Evolutionary conservation across 2,888 invertebrate genomes (phyloP).

Genomic region (Ceriagrion tenellum): DNA sequence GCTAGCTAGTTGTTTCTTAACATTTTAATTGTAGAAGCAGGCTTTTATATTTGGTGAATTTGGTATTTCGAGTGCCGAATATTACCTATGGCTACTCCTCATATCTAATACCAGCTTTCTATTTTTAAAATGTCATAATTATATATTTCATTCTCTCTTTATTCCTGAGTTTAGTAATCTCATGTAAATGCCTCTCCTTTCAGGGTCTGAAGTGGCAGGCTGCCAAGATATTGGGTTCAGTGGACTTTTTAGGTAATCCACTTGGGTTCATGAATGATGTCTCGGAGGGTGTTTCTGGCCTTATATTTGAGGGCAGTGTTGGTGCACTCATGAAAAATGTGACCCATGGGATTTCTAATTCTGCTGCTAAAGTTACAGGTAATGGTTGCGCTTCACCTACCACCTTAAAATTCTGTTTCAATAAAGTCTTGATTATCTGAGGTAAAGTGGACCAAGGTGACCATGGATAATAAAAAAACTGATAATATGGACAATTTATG

Average conservation of each 20-base stretch:
- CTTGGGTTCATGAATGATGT: slow-evolving; percentile 97
- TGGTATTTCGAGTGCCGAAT: slow-evolving; percentile 8
- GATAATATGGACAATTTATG: too few species aligned
- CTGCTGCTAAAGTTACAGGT: slow-evolving; percentile 95
- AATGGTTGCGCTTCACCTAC: slow-evolving; percentile 35
- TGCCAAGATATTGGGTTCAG: slow-evolving; percentile 95
- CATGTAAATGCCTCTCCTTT: slow-evolving; percentile 64
- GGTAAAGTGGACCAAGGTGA: too few species aligned
- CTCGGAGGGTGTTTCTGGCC: slow-evolving; percentile 94
- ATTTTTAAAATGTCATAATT: background rate
- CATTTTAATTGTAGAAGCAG: too few species aligned
- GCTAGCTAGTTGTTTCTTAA: too few species aligned
- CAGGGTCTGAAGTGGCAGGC: slow-evolving; percentile 97
- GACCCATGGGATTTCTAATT: slow-evolving; percentile 98
- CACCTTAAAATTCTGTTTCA: too few species aligned
- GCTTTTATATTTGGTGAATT: slow-evolving; percentile 19
- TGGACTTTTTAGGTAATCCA: slow-evolving; percentile 99
- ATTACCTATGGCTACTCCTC: too few species aligned
- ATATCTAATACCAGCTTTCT: too few species aligned
- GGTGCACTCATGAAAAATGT: slow-evolving; percentile 95
- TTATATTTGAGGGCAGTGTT: slow-evolving; percentile 95
- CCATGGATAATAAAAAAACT: too few species aligned
- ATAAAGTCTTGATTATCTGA: too few species aligned
- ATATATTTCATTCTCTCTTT: slow-evolving; percentile 56
- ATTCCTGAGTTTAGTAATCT: background rate